phyloP scores from a whole-genome alignment of 30 jellyfish, hydroid and myxozoan species.

The Phacellophora camtschatica region DNA sequence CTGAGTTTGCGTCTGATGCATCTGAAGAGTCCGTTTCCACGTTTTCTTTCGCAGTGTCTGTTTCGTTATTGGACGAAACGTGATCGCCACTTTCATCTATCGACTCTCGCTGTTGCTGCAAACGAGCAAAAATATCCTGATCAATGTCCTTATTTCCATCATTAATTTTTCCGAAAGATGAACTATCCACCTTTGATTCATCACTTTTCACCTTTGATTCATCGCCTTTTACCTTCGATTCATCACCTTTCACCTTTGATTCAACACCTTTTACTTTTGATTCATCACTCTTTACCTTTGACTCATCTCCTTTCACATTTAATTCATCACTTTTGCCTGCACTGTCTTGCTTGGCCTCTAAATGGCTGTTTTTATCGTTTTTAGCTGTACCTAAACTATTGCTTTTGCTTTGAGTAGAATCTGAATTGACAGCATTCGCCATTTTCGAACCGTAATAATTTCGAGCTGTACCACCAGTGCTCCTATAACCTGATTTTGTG shows the following conservation, averaged over 20 bases:
- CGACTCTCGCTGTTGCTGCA: slow-evolving; percentile 45
- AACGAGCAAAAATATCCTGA: slow-evolving; percentile 14
- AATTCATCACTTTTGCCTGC: background rate
- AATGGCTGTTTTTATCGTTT: background rate
- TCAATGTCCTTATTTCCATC: slow-evolving; percentile 1
- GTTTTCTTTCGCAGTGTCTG: background rate
- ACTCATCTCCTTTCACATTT: background rate
- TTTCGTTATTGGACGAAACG: background rate
- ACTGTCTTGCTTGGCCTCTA: no score
- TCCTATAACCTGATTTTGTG: no score
- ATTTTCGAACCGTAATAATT: no score
- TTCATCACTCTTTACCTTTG: no score
- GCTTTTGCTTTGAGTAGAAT: no score
- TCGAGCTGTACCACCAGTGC: no score
- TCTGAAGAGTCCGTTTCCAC: background rate
- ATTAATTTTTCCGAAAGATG: background rate
- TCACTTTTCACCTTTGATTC: background rate
- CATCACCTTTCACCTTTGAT: background rate
- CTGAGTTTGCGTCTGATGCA: background rate
- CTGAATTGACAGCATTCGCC: no score
- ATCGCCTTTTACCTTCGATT: no score
- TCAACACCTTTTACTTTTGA: background rate
- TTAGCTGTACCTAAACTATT: no score
- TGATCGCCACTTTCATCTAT: slow-evolving; percentile 21
- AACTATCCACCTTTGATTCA: background rate